Conservation (phyloP, 37 sponge, comb jelly and placozoan genomes). For the Aphrocallistes beatrix region DNA sequence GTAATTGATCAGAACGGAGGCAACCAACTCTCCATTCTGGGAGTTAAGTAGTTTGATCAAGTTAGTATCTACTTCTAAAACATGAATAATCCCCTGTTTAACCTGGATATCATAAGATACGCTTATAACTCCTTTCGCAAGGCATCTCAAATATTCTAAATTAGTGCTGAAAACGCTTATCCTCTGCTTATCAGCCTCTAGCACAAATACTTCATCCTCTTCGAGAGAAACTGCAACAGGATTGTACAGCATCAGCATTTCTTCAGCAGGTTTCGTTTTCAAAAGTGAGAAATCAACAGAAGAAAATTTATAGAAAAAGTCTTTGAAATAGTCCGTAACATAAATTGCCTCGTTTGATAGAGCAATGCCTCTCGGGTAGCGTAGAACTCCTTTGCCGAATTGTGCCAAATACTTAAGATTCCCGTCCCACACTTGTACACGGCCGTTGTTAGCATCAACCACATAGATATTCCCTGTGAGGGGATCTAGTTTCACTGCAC, state of each 20-base stretch:
- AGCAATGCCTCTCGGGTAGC: neutral
- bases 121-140: neutral
- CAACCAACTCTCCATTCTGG: neutral
- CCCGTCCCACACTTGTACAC: slow-evolving; percentile 12
- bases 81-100: neutral
- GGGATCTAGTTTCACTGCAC: neutral
- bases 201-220: slow-evolving; percentile 9
- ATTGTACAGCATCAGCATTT: neutral
- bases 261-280: neutral
- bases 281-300: neutral
- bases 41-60: neutral
- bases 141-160: neutral
- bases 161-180: neutral
- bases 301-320: neutral
- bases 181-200: slow-evolving; percentile 6
- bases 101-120: neutral
- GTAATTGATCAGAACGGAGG: neutral
- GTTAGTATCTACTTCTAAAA: neutral
- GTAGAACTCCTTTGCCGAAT: slow-evolving; percentile 11
- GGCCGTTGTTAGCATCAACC: slow-evolving; percentile 10
- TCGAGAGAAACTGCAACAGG: neutral
- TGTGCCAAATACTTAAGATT: neutral
- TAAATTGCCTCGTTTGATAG: neutral
- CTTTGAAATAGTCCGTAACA: neutral
- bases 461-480: neutral